Evolutionary conservation across 2,797 vertebrate genomes (phyloP), one percentile per base, ranked within the genome.

Genomic region (Alca torda): DNA sequence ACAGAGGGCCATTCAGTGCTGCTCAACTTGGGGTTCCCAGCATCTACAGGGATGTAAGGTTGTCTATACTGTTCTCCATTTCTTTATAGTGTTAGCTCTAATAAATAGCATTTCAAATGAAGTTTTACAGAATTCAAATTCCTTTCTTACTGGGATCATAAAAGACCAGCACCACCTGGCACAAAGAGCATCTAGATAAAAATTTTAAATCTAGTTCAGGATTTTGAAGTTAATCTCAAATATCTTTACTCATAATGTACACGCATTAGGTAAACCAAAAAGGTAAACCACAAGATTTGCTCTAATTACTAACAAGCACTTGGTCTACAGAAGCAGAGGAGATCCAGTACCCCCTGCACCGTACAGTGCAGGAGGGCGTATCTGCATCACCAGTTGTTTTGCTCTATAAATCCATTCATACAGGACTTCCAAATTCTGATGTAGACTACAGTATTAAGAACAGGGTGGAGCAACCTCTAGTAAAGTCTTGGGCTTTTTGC

Each of bases 31-130:
- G 13, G 9, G 26, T 5, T 78, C 23, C 10, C 56, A 84, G 43
- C 33, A 67, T 8, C 10, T 57, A 39, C 18, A 39, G 9, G 6
- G 20, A 68, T 15, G 6, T 19, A 54, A 65, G 23, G 45, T 4
- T 60, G 16, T 20, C n/a, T 57, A 2, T 16, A 53, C 8, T 39
- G 8, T 14, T 56, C 7, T 18, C 7, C 16, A 0, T 1, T 48
- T 43, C 67, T 73, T 53, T 31, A 39, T 3, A 48, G 4, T 3
- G 9, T 28, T 74, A 57, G 25, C 19, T 41, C 39, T 50, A 84
- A 74, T 6, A 86, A 86, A n/a, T 0, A 74, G 16, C 26, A 63
- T 56, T 84, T 70, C 23, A 59, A 87, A 54, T 18, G 4, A 72
- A 30, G 14, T 28, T 57, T 70, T 30, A 50, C 16, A n/a, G 33